Percentiles rank a stretch among this genome's conserved stretches.
Evolutionary conservation across 2,797 vertebrate species (phyloP).

Genomic region (Catamblyrhynchus diadema): DNA sequence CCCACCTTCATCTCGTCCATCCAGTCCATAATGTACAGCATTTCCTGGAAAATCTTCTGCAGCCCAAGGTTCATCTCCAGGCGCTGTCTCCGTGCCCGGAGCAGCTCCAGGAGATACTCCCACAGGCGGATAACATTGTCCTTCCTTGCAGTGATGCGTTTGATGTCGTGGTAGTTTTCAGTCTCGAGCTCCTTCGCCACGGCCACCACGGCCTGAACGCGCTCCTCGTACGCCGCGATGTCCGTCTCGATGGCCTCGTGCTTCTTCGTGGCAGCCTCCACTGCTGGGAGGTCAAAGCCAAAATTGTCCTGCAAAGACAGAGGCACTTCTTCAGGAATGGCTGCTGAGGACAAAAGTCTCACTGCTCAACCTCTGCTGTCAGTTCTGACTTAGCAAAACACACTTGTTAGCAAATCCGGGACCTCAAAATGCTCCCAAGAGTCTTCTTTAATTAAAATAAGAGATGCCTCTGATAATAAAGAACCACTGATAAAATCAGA

Average conservation of each 20-base stretch:
- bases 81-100: conserved; percentile 86
- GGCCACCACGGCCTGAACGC: conserved; percentile 89
- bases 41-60: conserved; percentile 97
- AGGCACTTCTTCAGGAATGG: background rate
- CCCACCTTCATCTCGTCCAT: conserved; percentile 97
- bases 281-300: conserved; percentile 92
- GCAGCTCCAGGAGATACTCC: conserved; percentile 96
- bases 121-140: conserved; percentile 96
- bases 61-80: conserved; percentile 93
- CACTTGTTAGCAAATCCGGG: background rate
- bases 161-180: conserved; percentile 92
- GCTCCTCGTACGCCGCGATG: conserved; percentile 91
- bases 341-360: background rate
- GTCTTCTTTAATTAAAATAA: background rate
- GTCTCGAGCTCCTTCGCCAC: conserved; percentile 91
- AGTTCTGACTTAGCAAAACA: background rate
- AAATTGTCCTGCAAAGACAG: conserved; percentile 87
- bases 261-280: conserved; percentile 93
- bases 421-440: background rate
- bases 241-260: conserved; percentile 95
- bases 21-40: conserved; percentile 99
- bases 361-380: background rate
- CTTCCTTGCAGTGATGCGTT: conserved; percentile 88
- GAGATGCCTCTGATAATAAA: background rate
- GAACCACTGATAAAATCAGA: background rate